These are phyloP conservation scores for Cancer borealis DNA, from an alignment of 2,888 invertebrate genomes.

Conservation along the genomic window DNA sequence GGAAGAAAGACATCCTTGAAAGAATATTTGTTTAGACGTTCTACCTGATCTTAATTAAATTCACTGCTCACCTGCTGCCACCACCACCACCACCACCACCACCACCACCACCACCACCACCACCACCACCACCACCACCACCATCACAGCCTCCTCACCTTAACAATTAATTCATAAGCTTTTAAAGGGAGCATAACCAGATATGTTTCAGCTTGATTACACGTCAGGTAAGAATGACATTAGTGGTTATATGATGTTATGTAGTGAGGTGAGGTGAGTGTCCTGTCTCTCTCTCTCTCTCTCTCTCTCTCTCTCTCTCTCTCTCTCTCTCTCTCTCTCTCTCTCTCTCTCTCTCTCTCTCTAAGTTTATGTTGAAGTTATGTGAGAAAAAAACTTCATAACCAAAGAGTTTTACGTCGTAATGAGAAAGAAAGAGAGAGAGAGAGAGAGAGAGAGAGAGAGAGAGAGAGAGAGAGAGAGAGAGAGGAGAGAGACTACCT, in stretches of 20 bases:
- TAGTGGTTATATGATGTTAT: too few species aligned
- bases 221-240: background rate
- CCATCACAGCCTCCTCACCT: background rate
- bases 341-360: background rate
- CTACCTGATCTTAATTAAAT: background rate
- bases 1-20: background rate
- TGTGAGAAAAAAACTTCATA: too few species aligned
- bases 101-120: too few species aligned
- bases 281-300: background rate
- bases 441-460: too few species aligned
- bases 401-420: too few species aligned
- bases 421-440: too few species aligned
- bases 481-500: too few species aligned
- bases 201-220: background rate
- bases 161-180: background rate
- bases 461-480: too few species aligned
- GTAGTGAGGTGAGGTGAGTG: too few species aligned
- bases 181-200: conserved; percentile 1
- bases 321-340: background rate
- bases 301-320: background rate
- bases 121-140: too few species aligned
- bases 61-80: background rate
- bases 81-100: background rate
- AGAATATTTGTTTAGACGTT: background rate
- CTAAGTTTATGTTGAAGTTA: too few species aligned